A percentile compares a stretch with the other conserved stretches of the same genome.
Evolutionary conservation across 2,797 vertebrate genomes (phyloP).

Genomic region (Zenarchopterus dispar): DNA sequence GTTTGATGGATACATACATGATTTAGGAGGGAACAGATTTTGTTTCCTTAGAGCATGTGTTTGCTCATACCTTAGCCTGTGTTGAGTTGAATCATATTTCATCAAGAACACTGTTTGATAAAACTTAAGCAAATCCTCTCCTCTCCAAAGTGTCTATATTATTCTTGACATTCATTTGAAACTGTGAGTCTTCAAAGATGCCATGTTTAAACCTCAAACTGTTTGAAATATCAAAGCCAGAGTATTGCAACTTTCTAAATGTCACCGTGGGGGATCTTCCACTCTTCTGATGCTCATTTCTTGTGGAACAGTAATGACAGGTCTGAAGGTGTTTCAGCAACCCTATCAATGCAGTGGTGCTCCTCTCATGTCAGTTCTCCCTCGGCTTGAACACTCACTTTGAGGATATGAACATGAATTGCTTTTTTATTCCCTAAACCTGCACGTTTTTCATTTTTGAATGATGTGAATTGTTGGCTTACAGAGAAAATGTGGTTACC

Average conservation of each 20-base stretch:
- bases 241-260: conserved; percentile 80
- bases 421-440: conserved; percentile 53
- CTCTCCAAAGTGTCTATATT: conserved; percentile 71
- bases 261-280: conserved; percentile 76
- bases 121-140: conserved; percentile 64
- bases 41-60: conserved; percentile 26
- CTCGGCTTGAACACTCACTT: conserved; percentile 66
- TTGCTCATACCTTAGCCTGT: conserved; percentile 31
- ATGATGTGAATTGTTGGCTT: conserved; percentile 55
- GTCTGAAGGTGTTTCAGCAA: conserved; percentile 69
- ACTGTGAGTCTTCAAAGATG: conserved; percentile 71
- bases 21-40: conserved; percentile 25
- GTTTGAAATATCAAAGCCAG: conserved; percentile 81
- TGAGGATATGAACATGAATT: conserved; percentile 71
- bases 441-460: conserved; percentile 59
- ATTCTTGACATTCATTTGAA: conserved; percentile 76
- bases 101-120: conserved; percentile 62
- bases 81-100: conserved; percentile 54
- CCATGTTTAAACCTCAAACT: conserved; percentile 73
- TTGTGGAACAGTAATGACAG: conserved; percentile 73
- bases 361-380: conserved; percentile 54
- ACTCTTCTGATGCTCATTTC: conserved; percentile 72
- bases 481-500: conserved; percentile 56
- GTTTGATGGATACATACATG: conserved; percentile 21
- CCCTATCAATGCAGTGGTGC: conserved; percentile 51